Conservation (phyloP, 1,140 invertebrate species). For the Drosophila kurseongensis region DNA sequence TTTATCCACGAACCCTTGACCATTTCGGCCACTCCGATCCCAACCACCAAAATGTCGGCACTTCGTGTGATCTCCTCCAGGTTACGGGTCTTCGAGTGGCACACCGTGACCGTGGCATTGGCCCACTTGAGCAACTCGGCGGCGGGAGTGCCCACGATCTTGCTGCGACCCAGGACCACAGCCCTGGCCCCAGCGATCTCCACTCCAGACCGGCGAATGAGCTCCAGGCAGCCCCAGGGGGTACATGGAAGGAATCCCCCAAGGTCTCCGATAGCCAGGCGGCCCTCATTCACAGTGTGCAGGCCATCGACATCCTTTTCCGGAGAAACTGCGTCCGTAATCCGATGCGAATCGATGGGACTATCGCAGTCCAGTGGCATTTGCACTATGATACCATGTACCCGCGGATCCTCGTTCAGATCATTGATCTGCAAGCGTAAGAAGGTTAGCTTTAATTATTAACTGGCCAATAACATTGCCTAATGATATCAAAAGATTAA, state of each 20-base stretch:
- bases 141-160: constrained; percentile 98
- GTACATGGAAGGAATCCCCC: constrained; percentile 96
- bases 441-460: not conserved
- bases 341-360: constrained; percentile 92
- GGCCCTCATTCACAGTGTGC: constrained; percentile 96
- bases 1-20: constrained; percentile 99
- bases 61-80: constrained; percentile 90
- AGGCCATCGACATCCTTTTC: constrained; percentile 98
- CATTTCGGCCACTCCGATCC: constrained; percentile 95
- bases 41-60: constrained; percentile 98
- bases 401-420: constrained; percentile 92
- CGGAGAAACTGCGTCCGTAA: constrained; percentile 94
- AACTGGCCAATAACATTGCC: too few relatives aligned
- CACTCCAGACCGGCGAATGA: constrained; percentile 94
- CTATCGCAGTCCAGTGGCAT: constrained; percentile 95
- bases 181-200: constrained; percentile 93
- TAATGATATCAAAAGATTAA: too few relatives aligned
- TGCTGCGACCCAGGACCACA: constrained; percentile 97
- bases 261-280: constrained; percentile 92
- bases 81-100: constrained; percentile 97
- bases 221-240: constrained; percentile 95
- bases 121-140: constrained; percentile 98
- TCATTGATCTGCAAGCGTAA: constrained; percentile 70
- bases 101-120: constrained; percentile 98
- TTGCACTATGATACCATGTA: constrained; percentile 99